Base-by-base conservation (phyloP, 2,888 invertebrate genomes). In the Limenitis camilla region DNA sequence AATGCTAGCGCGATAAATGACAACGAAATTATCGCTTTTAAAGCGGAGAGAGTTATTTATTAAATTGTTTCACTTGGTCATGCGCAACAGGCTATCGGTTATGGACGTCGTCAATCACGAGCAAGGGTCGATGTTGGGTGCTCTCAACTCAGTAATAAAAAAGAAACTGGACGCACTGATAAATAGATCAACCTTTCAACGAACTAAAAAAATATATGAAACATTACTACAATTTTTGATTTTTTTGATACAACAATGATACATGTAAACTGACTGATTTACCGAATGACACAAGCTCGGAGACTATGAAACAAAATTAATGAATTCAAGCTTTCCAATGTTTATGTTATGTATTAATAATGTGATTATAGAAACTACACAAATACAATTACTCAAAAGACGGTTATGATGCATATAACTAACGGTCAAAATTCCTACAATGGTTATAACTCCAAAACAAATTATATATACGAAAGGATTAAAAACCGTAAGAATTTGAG, bases 1-100 rank as follows among this genome's bases (percentile, higher is more conserved):
- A 63, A 61, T 61, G 64, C 64, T 67, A 70, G 71, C 65, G 66
- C 68, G 65, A 71, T 67, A 63, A 67, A 67, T 62, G 68, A 64
- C 65, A 73, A 74, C 73, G 72, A 72, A 77, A 80, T 84, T 81
- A 84, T 81, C 80, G 72, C 78, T 69, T 77, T 81, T 76, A 78
- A 70, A 65, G 65, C 61, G 61, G 63, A 61, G 63, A 66, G 62
- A 58, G 66, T 68, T 74, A 73, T 74, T 74, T 76, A 78, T 79
- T 76, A 70, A 73, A 73, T 70, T 67, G 68, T 68, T 67, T 61
- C 61, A 59, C 57, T 43, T 35, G 52, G 53, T 60, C 58, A 58
- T 62, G 66, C 78, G 58, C 76, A 74, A 75, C 78, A 68, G 74
- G 60, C 65, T 67, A 71, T 68, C 64, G 58, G 59, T 62, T 56